Evolutionary conservation across 2,797 vertebrate genomes (phyloP).

Genomic region (Pangasius mekongensis): DNA sequence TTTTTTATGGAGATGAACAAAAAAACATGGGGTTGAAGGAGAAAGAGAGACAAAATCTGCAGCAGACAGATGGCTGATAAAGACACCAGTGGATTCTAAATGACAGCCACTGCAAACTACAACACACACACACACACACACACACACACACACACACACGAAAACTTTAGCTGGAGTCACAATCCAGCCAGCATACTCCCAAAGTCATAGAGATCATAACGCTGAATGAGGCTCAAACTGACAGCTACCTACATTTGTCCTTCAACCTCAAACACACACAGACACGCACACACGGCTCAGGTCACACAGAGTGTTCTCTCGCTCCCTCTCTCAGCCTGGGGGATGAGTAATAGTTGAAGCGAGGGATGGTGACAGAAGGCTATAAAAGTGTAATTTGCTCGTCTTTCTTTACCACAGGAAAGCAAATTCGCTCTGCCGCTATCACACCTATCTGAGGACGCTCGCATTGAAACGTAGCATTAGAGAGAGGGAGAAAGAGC

Average conservation of each 20-base stretch:
- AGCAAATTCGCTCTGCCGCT: constrained; percentile 76
- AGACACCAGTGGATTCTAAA: constrained; percentile 42
- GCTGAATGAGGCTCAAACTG: constrained; percentile 22
- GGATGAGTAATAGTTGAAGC: constrained; percentile 74
- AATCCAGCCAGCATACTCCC: constrained; percentile 13
- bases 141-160: background rate
- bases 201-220: constrained; percentile 24
- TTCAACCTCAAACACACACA: constrained; percentile 33
- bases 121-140: background rate
- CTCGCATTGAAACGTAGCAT: constrained; percentile 35
- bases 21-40: background rate
- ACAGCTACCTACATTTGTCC: constrained; percentile 45
- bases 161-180: background rate
- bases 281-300: background rate
- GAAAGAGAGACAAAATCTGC: constrained; percentile 22
- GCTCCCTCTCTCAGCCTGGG: constrained; percentile 50
- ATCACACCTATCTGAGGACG: constrained; percentile 70
- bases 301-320: constrained; percentile 32
- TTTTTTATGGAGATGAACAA: background rate
- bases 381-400: constrained; percentile 83
- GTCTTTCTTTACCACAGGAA: constrained; percentile 73
- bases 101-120: constrained; percentile 29
- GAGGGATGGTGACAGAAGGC: constrained; percentile 78
- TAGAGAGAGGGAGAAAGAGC: constrained; percentile 18
- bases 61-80: constrained; percentile 46